These are phyloP conservation scores for Myocastor coypus DNA, from an alignment of 2,113 vertebrate genomes.

Conservation along the genomic window DNA sequence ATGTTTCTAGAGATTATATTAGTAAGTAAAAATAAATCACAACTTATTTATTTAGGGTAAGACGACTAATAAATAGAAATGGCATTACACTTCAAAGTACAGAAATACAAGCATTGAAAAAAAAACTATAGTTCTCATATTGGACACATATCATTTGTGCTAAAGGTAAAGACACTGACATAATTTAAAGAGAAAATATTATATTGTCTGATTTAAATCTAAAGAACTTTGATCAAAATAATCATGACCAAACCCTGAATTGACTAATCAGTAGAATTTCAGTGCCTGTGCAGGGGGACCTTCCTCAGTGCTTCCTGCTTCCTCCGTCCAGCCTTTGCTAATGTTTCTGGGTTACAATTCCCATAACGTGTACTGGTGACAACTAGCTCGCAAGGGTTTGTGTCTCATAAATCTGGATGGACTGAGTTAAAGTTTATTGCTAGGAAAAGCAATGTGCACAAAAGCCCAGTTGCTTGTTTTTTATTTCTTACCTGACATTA, in stretches of 20 bases:
- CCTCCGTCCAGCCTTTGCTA: accelerated
- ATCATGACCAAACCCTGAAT: background rate
- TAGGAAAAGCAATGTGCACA: constrained; percentile 1
- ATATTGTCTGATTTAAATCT: background rate
- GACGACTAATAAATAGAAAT: background rate
- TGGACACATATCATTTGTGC: background rate
- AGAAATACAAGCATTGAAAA: background rate
- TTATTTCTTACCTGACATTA: constrained; percentile 26
- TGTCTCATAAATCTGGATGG: background rate
- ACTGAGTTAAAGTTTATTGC: background rate
- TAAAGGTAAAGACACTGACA: background rate
- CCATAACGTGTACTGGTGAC: accelerated
- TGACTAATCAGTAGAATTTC: background rate
- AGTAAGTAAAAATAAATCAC: no score
- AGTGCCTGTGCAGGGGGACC: no score
- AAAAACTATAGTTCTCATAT: background rate
- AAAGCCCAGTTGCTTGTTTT: background rate
- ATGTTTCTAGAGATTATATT: no score
- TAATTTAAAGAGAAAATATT: background rate
- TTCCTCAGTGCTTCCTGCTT: background rate
- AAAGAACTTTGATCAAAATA: background rate
- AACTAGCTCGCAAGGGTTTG: background rate
- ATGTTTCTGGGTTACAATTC: no score
- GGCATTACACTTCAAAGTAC: background rate
- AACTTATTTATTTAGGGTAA: background rate